Evolutionary conservation across 1,140 invertebrate species (phyloP).

Genomic region (Bombus superbus): DNA sequence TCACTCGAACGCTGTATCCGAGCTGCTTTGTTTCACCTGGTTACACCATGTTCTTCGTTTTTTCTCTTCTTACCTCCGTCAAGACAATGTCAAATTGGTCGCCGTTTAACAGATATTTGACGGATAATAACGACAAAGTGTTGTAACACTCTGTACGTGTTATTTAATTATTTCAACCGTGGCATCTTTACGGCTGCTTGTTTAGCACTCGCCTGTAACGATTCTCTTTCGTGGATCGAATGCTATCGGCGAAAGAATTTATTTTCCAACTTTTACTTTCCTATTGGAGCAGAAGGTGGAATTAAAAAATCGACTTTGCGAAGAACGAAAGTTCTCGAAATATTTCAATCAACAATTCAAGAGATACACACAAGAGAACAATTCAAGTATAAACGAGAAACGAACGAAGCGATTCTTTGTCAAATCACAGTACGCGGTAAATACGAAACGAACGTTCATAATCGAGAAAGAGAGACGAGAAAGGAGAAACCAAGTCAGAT

Average conservation of each 20-base stretch:
- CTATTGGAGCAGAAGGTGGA: too few species aligned
- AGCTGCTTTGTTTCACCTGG: constrained; percentile 7
- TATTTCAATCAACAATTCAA: too few species aligned
- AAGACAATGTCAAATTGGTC: background rate
- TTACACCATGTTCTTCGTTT: background rate
- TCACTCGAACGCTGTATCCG: constrained; percentile 14
- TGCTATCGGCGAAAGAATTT: background rate
- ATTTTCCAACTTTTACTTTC: background rate
- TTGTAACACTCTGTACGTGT: background rate
- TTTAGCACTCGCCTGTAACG: background rate
- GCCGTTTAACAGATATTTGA: background rate
- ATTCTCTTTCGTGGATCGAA: too few species aligned
- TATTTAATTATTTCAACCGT: background rate
- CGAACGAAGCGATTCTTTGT: too few species aligned
- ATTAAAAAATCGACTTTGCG: too few species aligned
- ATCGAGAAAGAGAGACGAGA: too few species aligned
- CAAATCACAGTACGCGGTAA: too few species aligned
- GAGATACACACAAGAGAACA: too few species aligned
- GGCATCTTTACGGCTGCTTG: background rate
- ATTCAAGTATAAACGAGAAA: too few species aligned
- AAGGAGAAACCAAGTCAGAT: too few species aligned
- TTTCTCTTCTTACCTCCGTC: background rate
- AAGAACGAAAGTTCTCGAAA: too few species aligned
- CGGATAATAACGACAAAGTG: background rate
- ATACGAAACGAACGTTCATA: too few species aligned